A percentile compares a stretch with the other conserved stretches of the same genome.
Evolutionary conservation across 2,888 invertebrate species (phyloP).

Genomic region (Macrosiphum euphorbiae): DNA sequence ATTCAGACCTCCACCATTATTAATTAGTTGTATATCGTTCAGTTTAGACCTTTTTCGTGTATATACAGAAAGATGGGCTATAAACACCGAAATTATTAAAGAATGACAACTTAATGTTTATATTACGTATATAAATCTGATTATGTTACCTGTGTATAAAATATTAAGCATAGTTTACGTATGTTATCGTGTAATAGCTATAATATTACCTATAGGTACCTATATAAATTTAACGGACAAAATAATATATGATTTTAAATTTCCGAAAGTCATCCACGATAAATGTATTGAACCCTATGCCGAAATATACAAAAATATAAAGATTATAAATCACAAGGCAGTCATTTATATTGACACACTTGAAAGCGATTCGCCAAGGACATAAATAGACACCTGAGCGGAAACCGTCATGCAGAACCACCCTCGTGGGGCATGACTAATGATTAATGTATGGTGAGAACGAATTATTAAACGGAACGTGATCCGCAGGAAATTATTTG

Average conservation of each 20-base stretch:
- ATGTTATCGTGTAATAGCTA: background rate
- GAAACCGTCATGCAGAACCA: constrained; percentile 60
- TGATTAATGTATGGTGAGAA: constrained; percentile 57
- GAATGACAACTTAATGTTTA: background rate
- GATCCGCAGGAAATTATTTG: constrained; percentile 53
- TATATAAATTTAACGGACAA: background rate
- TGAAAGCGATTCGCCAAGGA: constrained; percentile 55
- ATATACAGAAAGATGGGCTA: background rate
- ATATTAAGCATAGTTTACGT: background rate
- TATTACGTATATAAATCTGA: background rate
- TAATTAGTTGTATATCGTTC: constrained; percentile 43
- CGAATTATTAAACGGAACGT: constrained; percentile 57
- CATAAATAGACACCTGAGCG: constrained; percentile 44
- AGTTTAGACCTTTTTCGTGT: constrained; percentile 40
- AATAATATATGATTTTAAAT: background rate
- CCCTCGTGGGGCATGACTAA: constrained; percentile 55
- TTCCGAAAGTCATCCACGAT: background rate
- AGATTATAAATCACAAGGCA: background rate
- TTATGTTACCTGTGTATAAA: background rate
- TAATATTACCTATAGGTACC: background rate
- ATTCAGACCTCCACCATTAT: constrained; percentile 28
- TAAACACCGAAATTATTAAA: constrained; percentile 25
- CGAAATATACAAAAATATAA: background rate
- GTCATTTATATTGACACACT: constrained; percentile 45
- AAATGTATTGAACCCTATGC: constrained; percentile 1